Evolutionary conservation across 2,113 vertebrate genomes (phyloP).

Genomic region (Tenebrosternarchus preto): DNA sequence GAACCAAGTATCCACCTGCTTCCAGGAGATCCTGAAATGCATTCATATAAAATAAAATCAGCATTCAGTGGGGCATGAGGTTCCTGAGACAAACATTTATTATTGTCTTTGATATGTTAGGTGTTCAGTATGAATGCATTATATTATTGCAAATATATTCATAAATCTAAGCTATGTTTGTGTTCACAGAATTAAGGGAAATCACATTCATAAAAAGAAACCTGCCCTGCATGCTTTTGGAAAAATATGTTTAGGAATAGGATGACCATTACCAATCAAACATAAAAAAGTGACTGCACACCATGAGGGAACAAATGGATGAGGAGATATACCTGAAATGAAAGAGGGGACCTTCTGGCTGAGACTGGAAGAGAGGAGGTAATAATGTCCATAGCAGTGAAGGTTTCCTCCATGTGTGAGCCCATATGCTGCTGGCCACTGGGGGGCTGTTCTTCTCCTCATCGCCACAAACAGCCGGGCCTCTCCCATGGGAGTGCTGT

Average conservation of each 20-base stretch:
- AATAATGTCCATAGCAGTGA: constrained; percentile 21
- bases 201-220: constrained; percentile 3
- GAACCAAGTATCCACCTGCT: not conserved
- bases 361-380: not conserved
- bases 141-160: not conserved
- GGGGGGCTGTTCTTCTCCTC: constrained; percentile 4
- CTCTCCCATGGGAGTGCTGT: constrained; percentile 16
- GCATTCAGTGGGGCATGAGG: too few species aligned
- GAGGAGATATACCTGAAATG: not conserved
- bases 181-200: not conserved
- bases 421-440: constrained; percentile 38
- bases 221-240: not conserved
- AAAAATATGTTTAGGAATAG: not conserved
- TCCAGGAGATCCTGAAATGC: not conserved
- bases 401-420: not conserved
- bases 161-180: not conserved
- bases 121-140: not conserved
- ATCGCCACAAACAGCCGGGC: constrained; percentile 12
- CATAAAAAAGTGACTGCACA: not conserved
- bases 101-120: not conserved
- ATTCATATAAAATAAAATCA: not conserved
- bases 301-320: not conserved
- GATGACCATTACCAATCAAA: not conserved
- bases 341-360: constrained; percentile 8
- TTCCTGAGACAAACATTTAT: not conserved